Base-by-base conservation (phyloP, 2,888 invertebrate species). In the Hecatera dysodea region DNA sequence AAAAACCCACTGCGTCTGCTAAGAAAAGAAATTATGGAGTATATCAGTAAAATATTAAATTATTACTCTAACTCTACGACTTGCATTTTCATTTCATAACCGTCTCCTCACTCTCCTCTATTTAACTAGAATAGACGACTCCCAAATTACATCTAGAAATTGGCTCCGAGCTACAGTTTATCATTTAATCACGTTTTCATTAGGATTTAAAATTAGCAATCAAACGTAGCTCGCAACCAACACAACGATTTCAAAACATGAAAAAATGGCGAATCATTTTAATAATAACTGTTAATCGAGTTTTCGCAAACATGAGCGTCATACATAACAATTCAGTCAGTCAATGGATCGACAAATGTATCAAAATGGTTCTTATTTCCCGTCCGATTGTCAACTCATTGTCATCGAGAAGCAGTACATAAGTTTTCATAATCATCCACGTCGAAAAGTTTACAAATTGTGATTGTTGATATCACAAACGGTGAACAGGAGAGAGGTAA, bases 161-260 rank as follows among this genome's bases (percentile, higher is more conserved):
- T 72, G 24, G 64, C 64, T 64, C 24, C 33, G 46, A 55, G 55
- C 24, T 46, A 12, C 12, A 72, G 46, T 39, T 63, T 42, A 53
- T 52, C 7, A 8, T 33, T 48, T 36, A 24, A 71, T 55, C 39
- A 56, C 19, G 27, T 44, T 29, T 48, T 72, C 22, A 44, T 50
- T 57, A 57, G 15, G 48, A 27, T 24, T 8, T 24, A 7, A n/a
- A 73, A 39, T 73, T 66, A 56, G 52, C 52, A 53, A 27, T 27
- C 27, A 17, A 22, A 27, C 39, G 9, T 3, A 19, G 11, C 5
- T 15, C 29, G 3, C 15, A 4, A 36, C n/a, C 11, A 24, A 22
- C 11, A 19, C 12, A 62, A 53, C 29, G 36, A 29, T 12, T 71
- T 39, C 36, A 63, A 63, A 46, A 22, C 46, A 39, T 22, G 15